These are phyloP conservation scores for Danionella dracula DNA, from an alignment of 2,797 vertebrate genomes.

Conservation along the genomic window DNA sequence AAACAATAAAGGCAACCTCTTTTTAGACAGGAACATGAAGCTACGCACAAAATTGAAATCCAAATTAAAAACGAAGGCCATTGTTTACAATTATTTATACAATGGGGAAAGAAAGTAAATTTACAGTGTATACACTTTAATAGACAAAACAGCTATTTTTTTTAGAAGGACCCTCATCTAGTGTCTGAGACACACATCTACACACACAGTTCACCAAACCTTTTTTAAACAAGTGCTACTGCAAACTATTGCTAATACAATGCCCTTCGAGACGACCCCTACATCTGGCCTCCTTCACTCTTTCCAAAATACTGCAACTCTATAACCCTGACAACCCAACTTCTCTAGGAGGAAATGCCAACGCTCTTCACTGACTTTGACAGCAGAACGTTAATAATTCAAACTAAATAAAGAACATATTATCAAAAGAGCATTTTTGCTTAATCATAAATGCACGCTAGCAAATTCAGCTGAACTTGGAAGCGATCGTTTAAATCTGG, in stretches of 20 bases:
- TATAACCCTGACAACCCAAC: conserved; percentile 76
- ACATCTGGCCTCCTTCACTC: conserved; percentile 87
- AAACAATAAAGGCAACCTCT: conserved; percentile 72
- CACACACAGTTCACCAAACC: conserved; percentile 69
- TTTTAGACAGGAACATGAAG: conserved; percentile 96
- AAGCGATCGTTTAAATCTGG: too few relatives aligned
- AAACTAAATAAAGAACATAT: conserved; percentile 16
- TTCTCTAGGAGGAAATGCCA: conserved; percentile 76
- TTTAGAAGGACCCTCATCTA: conserved; percentile 85
- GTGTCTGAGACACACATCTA: conserved; percentile 30
- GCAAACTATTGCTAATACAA: conserved; percentile 85
- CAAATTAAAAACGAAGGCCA: conserved; percentile 81
- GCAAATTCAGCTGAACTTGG: too few relatives aligned
- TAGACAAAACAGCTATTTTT: conserved; percentile 86
- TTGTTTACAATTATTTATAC: conserved; percentile 80
- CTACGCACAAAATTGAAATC: conserved; percentile 79
- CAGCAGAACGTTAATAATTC: conserved; percentile 67
- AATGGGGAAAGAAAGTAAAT: conserved; percentile 83
- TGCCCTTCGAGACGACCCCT: conserved; percentile 71
- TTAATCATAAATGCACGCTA: too few relatives aligned
- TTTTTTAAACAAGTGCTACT: conserved; percentile 68
- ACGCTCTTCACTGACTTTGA: conserved; percentile 86
- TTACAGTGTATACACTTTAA: conserved; percentile 99
- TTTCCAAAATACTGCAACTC: conserved; percentile 46
- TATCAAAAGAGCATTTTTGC: conserved; percentile 61